Base-by-base conservation (phyloP, 64 coral and sea anemone species). In the Montipora foliosa region DNA sequence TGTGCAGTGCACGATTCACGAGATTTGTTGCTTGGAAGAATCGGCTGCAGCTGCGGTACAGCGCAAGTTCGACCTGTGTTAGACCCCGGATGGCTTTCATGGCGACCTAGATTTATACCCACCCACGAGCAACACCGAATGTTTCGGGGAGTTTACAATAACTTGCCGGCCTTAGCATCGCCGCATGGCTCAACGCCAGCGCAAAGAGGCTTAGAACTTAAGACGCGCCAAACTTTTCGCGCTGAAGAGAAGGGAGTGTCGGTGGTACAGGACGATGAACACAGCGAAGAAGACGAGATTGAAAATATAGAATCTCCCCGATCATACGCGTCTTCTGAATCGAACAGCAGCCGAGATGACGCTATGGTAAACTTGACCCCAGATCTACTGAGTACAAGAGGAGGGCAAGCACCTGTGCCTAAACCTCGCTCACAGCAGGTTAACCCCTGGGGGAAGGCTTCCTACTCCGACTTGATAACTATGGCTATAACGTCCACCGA, bases 391-490 rank as follows among this genome's bases (percentile, higher is more conserved):
- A 84, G 62, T 45, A 2, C 82, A 50, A 14, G 29, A 72, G 17
- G 19, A 72, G 19, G 11, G 47, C 82, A 70, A 21, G 20, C 82
- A 86, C 82, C 82, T 86, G 82, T 19, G 49, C 44, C 82, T 3
- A 86, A 86, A 50, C 47, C 82, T 13, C 58, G 60, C 45, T 78
- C 76, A 29, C 89, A 84, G 8, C 93, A 90, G 59, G n/a, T 16
- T 4, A 95, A 95, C 58, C 80, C 94, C 13, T 95, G 94, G 94
- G 83, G 83, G 5, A 90, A 83, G 2, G 88, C 94, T 55, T 95
- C 94, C 0, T 95, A 95, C 45, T 79, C 89, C 16, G 94, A 95
- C 1, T 58, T 95, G 13, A 95, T 95, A 16, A 91, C 94, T 19
- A 77, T 78, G 49, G 94, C 94, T 4, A 95, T 95, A 10, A 87